These are phyloP conservation scores for Nesoenas mayeri DNA, from an alignment of 2,113 vertebrate species.

Conservation along the genomic window DNA sequence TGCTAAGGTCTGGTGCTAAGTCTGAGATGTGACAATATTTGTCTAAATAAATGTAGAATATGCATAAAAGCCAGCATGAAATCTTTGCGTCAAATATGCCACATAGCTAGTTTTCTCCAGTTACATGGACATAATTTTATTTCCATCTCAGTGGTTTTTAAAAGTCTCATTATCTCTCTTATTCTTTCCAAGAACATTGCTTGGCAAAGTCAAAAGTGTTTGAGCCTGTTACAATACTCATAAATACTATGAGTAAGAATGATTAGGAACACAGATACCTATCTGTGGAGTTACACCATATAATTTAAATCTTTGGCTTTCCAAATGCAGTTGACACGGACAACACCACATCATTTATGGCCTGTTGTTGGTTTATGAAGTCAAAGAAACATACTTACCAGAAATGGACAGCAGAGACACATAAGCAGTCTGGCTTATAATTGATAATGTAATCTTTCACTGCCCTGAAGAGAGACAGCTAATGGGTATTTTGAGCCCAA, in stretches of 20 bases:
- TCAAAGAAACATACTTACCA: constrained; percentile 4
- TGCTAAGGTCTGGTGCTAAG: not conserved
- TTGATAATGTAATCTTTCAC: not conserved
- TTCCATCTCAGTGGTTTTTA: not conserved
- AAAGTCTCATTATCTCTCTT: not conserved
- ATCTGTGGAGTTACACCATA: constrained; percentile 6
- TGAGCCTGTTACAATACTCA: not conserved
- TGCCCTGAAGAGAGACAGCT: not conserved
- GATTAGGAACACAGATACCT: constrained; percentile 31
- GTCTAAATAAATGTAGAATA: not conserved
- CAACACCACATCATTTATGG: not conserved
- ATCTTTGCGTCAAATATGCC: not conserved
- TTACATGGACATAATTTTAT: not conserved
- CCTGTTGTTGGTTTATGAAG: constrained; percentile 17
- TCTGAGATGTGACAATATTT: not conserved
- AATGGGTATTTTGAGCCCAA: not conserved
- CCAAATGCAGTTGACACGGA: not conserved
- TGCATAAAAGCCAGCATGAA: not conserved
- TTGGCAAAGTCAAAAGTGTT: not conserved
- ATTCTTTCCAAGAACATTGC: not conserved
- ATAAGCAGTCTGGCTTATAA: not conserved
- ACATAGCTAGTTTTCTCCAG: not conserved
- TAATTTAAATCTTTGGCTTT: constrained; percentile 31
- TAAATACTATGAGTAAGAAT: constrained; percentile 27
- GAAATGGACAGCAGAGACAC: not conserved